Evolutionary conservation across 1,140 invertebrate genomes (phyloP).

Genomic region (Melipona quadrifasciata): DNA sequence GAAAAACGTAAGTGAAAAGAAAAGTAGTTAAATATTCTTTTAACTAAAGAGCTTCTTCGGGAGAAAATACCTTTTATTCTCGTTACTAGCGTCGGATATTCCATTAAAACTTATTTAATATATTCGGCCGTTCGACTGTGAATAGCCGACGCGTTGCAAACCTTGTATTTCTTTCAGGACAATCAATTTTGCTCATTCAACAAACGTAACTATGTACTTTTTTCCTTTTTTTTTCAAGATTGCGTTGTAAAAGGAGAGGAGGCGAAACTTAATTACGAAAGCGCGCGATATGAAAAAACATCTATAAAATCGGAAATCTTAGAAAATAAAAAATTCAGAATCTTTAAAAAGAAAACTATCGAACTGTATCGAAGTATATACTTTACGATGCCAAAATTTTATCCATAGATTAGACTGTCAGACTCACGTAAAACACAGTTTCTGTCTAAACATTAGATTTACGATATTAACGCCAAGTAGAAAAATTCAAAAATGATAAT

Average conservation of each 20-base stretch:
- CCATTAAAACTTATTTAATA: constrained; percentile 42
- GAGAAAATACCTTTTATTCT: neutral
- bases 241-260: neutral
- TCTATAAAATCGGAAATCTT: neutral
- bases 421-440: neutral
- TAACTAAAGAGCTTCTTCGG: neutral
- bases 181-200: neutral
- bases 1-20: constrained; percentile 29
- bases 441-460: neutral
- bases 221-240: neutral
- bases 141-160: neutral
- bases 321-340: neutral
- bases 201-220: neutral
- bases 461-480: neutral
- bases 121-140: neutral
- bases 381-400: neutral
- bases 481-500: neutral
- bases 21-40: constrained; percentile 39
- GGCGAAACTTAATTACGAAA: neutral
- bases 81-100: neutral
- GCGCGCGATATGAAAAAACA: neutral
- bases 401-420: neutral
- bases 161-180: neutral
- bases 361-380: neutral
- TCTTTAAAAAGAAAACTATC: neutral